Base-by-base conservation (phyloP, 2,888 invertebrate genomes). In the Bibio marci region DNA sequence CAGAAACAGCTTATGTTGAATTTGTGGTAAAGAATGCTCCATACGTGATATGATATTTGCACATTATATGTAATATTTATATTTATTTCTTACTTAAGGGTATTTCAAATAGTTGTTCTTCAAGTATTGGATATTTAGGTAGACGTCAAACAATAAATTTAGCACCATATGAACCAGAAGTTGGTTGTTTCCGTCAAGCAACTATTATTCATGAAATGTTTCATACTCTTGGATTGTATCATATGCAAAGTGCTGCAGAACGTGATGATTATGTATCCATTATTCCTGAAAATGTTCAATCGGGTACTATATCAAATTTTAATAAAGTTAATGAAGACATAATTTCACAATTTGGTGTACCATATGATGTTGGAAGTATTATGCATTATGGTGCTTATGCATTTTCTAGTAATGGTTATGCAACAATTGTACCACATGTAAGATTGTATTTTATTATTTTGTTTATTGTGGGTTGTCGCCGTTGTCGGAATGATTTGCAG, bases 311-410 rank as follows among this genome's bases (percentile, higher is more conserved):
- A 48, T 59, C 59, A 37, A 83, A 83, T 59, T 85, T 83, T 54
- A 67, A 68, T 41, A 82, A 80, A 53, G 68, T 73, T 0, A 63
- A 67, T 18, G 53, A 60, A 4, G 56, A 61, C 3, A 60, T 57
- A 13, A 67, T 74, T 0, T 64, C 71, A 37, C 71, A 70, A 30
- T 81, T 67, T 50, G 77, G 74, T 2, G 67, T 80, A 15, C 59
- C 66, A 0, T 85, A 83, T 50, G 83, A 85, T 55, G 83, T 77
- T 54, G 69, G 71, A 46, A 82, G 82, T 46, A 76, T 85, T 2
- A 76, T 85, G 80, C 83, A 85, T 51, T 85, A 83, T 54, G 73
- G 78, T 0, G 65, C 70, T 17, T 70, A 66, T 26, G 80, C 80
- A 1, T 83, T 83, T 57, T 75, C 79, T 0, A 67, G 53, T 38